Percentiles rank a stretch among this genome's conserved stretches.
Conservation (phyloP, 1,140 invertebrate genomes). For the Euura saliciscinereae region DNA sequence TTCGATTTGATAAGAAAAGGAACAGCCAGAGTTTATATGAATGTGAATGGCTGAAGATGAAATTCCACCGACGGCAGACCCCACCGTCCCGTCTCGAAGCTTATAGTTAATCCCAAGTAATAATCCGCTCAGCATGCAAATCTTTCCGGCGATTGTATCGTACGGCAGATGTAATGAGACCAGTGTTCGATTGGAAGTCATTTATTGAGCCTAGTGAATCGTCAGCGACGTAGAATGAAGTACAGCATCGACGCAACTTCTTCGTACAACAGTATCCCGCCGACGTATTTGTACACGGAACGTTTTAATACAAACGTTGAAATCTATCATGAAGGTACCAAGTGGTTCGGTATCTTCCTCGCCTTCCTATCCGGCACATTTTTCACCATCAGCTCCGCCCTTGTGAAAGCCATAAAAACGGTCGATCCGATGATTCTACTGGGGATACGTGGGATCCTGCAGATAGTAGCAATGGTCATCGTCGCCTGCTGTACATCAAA, state of each 20-base stretch:
- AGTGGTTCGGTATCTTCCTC: slow-evolving; percentile 58
- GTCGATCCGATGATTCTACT: slow-evolving; percentile 61
- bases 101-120: background rate
- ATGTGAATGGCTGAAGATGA: too few species aligned
- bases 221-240: slow-evolving; percentile 39
- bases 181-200: background rate
- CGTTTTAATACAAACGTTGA: slow-evolving; percentile 51
- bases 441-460: slow-evolving; percentile 52
- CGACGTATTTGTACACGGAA: slow-evolving; percentile 49
- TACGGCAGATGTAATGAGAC: background rate
- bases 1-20: too few species aligned
- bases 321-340: slow-evolving; percentile 50
- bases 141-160: background rate
- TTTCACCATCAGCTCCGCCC: slow-evolving; percentile 59
- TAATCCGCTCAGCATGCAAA: slow-evolving; percentile 2
- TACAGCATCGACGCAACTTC: slow-evolving; percentile 46
- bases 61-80: too few species aligned
- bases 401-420: slow-evolving; percentile 57
- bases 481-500: slow-evolving; percentile 43
- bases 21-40: too few species aligned
- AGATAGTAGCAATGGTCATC: slow-evolving; percentile 53
- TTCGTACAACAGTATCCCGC: slow-evolving; percentile 54
- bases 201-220: background rate
- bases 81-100: too few species aligned
- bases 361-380: slow-evolving; percentile 61